A percentile compares a stretch with the other conserved stretches of the same genome.
Conservation (phyloP, 2,797 vertebrate genomes). For the Tiaroga cobitis region DNA sequence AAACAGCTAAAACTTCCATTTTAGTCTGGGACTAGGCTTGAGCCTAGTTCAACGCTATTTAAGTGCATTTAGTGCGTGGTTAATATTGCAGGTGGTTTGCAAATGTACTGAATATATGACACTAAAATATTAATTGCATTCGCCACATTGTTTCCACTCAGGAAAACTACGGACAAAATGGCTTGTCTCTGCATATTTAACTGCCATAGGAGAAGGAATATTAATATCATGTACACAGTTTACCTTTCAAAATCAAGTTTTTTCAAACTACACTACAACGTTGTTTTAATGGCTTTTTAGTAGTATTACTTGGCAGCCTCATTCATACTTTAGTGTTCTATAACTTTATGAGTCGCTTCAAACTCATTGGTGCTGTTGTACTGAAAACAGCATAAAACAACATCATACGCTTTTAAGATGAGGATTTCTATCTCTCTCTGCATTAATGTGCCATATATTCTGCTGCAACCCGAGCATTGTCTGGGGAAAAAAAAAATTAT, state of each 20-base stretch:
- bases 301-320: slow-evolving; percentile 34
- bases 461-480: slow-evolving; percentile 14
- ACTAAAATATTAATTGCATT: background rate
- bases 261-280: background rate
- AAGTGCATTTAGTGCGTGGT: background rate
- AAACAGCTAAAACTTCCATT: too few relatives aligned
- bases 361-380: slow-evolving; percentile 6
- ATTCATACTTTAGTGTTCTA: slow-evolving; percentile 15
- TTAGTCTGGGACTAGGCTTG: too few relatives aligned
- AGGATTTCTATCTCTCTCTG: background rate
- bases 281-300: background rate
- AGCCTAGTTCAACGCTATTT: background rate
- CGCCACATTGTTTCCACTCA: background rate
- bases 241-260: background rate
- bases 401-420: slow-evolving; percentile 21
- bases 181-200: background rate
- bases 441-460: slow-evolving; percentile 17
- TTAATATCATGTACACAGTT: background rate
- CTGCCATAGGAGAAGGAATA: background rate
- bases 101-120: background rate
- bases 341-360: background rate
- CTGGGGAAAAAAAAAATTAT: background rate
- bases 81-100: background rate
- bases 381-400: slow-evolving; percentile 30
- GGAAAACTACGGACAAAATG: background rate